Conservation (phyloP, 2,797 vertebrate species). For the Mormyrus hasselquistii region DNA sequence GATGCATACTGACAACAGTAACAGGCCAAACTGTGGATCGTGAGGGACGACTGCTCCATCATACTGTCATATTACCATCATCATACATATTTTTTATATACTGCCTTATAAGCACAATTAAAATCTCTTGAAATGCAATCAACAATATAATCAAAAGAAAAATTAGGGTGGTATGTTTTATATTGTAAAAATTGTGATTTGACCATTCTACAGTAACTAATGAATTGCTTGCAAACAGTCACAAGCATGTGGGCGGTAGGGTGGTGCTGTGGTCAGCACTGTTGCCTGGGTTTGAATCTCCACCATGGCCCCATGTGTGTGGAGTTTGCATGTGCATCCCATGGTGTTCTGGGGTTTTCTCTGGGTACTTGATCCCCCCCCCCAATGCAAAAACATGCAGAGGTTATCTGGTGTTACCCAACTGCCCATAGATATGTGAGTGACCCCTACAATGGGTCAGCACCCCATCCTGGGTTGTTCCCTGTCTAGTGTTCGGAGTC, state of each 20-base stretch:
- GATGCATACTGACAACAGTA: neutral
- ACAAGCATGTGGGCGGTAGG: neutral
- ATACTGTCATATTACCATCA: neutral
- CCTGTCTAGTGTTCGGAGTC: no score
- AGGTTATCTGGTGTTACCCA: neutral
- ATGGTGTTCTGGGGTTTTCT: neutral
- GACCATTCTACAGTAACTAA: neutral
- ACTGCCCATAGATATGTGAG: neutral
- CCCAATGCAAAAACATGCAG: neutral
- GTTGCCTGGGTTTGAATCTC: neutral
- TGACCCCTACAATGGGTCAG: neutral
- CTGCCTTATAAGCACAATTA: neutral
- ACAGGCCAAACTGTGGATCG: neutral
- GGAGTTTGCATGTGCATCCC: neutral
- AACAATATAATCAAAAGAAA: neutral
- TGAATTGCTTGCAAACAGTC: neutral
- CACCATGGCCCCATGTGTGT: neutral
- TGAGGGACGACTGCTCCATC: neutral
- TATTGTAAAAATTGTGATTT: neutral
- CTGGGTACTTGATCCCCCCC: neutral
- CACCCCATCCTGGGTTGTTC: neutral
- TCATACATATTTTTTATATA: neutral
- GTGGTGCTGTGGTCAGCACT: neutral
- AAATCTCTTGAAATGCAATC: neutral
- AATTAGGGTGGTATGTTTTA: neutral